phyloP scores from a whole-genome alignment of 2,113 vertebrate species.

The Vulpes vulpes region DNA sequence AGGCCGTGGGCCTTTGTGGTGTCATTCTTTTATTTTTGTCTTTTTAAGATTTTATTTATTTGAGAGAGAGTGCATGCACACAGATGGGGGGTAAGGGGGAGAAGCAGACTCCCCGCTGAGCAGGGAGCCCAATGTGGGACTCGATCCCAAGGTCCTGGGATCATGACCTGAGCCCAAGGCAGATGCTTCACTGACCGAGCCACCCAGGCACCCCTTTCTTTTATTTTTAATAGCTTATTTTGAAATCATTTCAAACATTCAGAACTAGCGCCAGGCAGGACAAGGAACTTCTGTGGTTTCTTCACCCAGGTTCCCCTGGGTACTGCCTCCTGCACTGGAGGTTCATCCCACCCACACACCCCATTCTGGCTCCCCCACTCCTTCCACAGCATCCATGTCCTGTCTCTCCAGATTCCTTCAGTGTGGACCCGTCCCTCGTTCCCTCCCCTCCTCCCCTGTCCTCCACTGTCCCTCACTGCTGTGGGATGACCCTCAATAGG shows the following conservation, averaged over 20 bases:
- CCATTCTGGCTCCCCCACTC: background rate
- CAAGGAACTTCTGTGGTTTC: background rate
- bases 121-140: background rate
- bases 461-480: background rate
- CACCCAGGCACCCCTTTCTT: background rate
- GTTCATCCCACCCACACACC: background rate
- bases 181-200: background rate
- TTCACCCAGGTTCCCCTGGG: background rate
- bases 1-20: too few relatives aligned
- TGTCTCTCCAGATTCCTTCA: background rate
- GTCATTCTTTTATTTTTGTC: background rate
- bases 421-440: background rate
- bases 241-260: background rate
- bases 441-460: background rate
- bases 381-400: background rate
- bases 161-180: background rate
- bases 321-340: accelerated
- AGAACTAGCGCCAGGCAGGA: background rate
- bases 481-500: background rate
- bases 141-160: background rate
- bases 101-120: background rate
- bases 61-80: background rate
- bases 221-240: background rate
- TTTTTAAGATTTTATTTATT: background rate
- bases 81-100: background rate